Conservation (phyloP, 2,113 vertebrate species). For the Sturnira hondurensis region DNA sequence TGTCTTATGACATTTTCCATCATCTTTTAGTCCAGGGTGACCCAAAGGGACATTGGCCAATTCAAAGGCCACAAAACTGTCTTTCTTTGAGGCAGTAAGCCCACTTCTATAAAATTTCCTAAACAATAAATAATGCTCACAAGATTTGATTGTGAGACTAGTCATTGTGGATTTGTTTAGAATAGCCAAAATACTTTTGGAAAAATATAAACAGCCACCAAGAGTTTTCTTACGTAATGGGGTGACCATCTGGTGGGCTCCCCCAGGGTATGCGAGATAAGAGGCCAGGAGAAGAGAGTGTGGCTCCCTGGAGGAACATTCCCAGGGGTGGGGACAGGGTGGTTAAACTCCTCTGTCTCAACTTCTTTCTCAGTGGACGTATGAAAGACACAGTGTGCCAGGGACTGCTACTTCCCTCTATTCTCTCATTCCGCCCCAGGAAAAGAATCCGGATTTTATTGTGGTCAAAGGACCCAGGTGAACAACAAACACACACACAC, state of each 20-base stretch:
- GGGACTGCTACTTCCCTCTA: background rate
- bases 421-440: background rate
- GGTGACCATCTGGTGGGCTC: background rate
- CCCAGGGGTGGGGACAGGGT: background rate
- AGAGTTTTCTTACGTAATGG: background rate
- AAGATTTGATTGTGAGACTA: background rate
- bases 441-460: background rate
- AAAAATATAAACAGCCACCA: background rate
- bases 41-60: background rate
- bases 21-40: background rate
- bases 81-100: background rate
- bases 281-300: background rate
- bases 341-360: background rate
- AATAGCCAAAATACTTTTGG: background rate
- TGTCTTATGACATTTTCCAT: background rate
- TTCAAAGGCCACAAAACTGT: background rate
- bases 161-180: background rate
- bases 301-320: background rate
- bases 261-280: rapidly evolving
- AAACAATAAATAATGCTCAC: background rate
- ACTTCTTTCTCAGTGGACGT: background rate
- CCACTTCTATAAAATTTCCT: background rate
- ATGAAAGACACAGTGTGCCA: background rate
- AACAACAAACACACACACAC: background rate
- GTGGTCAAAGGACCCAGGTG: background rate